Conservation (phyloP, 2,888 invertebrate genomes). For the Lasioglossum marginatum region DNA sequence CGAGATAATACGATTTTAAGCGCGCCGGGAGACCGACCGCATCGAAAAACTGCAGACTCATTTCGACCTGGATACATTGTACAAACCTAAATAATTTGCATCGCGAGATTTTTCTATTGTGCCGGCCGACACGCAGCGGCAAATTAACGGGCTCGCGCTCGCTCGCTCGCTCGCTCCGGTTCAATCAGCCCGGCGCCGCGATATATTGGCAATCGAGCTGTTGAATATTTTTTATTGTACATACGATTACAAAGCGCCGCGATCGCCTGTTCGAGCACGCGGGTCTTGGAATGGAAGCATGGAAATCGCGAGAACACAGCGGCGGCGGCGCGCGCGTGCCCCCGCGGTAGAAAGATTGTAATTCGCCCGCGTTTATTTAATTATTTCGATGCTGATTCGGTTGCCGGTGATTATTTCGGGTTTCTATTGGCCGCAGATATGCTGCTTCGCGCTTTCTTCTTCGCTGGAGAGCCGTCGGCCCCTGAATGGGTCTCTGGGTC, state of each 20-base stretch:
- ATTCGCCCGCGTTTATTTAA: background rate
- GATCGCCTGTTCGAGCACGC: conserved; percentile 1
- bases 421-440: background rate
- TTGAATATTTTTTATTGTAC: conserved; percentile 47
- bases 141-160: conserved; percentile 37
- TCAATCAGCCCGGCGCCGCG: conserved; percentile 43
- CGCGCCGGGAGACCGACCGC: background rate
- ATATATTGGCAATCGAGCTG: conserved; percentile 47
- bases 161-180: conserved; percentile 12
- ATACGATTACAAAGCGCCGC: conserved; percentile 37
- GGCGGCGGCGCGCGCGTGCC: background rate
- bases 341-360: background rate
- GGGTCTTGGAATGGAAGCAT: conserved; percentile 10
- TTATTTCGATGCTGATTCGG: conserved; percentile 12
- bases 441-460: background rate
- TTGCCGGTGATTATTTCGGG: background rate
- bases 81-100: conserved; percentile 53
- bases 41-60: conserved; percentile 15
- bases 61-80: conserved; percentile 28
- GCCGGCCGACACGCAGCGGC: conserved; percentile 26
- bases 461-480: background rate
- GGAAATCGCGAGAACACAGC: background rate
- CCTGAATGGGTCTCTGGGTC: background rate
- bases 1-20: conserved; percentile 39
- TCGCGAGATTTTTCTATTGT: conserved; percentile 49